Conservation (phyloP, 2,113 vertebrate species). For the Tapirus terrestris region DNA sequence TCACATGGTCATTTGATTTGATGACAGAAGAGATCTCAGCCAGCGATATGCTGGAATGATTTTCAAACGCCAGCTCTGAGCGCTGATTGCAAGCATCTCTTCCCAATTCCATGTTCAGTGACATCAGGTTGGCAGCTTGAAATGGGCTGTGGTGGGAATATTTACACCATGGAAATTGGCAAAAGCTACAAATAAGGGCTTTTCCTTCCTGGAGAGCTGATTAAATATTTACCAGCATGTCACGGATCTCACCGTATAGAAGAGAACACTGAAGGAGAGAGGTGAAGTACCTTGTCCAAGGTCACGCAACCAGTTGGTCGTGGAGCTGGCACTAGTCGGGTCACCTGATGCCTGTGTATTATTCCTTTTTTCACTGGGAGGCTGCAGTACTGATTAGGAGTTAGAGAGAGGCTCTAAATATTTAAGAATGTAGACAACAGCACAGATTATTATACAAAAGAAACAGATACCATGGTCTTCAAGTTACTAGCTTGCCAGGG, state of each 20-base stretch:
- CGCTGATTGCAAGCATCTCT: background rate
- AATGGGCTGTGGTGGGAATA: background rate
- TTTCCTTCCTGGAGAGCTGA: background rate
- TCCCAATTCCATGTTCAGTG: background rate
- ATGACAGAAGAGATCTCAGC: background rate
- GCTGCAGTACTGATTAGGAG: background rate
- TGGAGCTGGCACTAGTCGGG: background rate
- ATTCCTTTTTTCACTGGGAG: background rate
- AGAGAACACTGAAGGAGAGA: background rate
- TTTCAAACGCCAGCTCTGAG: background rate
- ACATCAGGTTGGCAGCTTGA: background rate
- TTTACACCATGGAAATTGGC: conserved; percentile 27
- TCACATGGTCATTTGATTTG: background rate
- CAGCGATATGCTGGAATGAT: too few species aligned
- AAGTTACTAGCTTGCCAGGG: conserved; percentile 58
- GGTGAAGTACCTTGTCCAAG: background rate
- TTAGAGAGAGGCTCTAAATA: background rate
- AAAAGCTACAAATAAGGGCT: background rate
- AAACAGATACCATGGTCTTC: conserved; percentile 66
- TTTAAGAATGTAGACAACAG: conserved; percentile 40
- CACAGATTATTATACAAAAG: conserved; percentile 65
- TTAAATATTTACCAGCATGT: background rate
- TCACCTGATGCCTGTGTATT: background rate
- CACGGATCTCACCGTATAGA: background rate
- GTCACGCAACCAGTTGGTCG: background rate